Conservation (phyloP, 2,113 vertebrate genomes). For the Phyllostomus hastatus region DNA sequence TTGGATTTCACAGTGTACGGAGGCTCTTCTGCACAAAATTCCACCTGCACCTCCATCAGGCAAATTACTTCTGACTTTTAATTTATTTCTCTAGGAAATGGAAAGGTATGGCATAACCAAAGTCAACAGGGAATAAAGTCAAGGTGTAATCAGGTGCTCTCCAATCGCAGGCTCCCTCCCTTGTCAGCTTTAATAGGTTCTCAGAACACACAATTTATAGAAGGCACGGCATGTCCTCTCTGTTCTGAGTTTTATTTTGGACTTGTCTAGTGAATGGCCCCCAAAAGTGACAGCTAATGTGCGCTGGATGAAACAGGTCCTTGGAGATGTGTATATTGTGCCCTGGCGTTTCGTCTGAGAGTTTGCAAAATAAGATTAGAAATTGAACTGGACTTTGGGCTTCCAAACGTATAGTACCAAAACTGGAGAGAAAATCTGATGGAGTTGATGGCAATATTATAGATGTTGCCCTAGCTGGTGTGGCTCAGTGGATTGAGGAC, state of each 20-base stretch:
- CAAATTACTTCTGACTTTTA: conserved; percentile 99
- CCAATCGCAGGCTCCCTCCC: conserved; percentile 87
- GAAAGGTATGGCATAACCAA: conserved; percentile 96
- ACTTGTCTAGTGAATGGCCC: conserved; percentile 84
- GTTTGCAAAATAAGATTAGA: background rate
- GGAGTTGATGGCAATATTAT: background rate
- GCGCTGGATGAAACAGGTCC: conserved; percentile 68
- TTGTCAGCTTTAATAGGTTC: conserved; percentile 97
- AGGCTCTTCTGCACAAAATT: conserved; percentile 86
- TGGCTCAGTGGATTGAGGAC: too few relatives aligned
- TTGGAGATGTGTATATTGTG: conserved; percentile 47
- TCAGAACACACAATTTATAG: conserved; percentile 93
- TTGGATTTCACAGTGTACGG: conserved; percentile 90
- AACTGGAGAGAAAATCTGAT: background rate
- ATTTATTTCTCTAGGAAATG: conserved; percentile 99
- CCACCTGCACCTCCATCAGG: conserved; percentile 95
- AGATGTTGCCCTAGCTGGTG: too few relatives aligned
- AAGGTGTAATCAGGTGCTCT: conserved; percentile 93
- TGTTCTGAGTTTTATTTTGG: conserved; percentile 82
- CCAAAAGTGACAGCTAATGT: conserved; percentile 90
- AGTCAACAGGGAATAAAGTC: conserved; percentile 94
- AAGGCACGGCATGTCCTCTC: conserved; percentile 87
- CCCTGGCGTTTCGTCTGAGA: background rate
- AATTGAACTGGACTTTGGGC: conserved; percentile 32
- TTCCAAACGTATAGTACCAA: background rate